Evolutionary conservation across 2,113 vertebrate species (phyloP), one percentile per base, ranked within the genome.

Genomic region (Amphiprion ocellaris): DNA sequence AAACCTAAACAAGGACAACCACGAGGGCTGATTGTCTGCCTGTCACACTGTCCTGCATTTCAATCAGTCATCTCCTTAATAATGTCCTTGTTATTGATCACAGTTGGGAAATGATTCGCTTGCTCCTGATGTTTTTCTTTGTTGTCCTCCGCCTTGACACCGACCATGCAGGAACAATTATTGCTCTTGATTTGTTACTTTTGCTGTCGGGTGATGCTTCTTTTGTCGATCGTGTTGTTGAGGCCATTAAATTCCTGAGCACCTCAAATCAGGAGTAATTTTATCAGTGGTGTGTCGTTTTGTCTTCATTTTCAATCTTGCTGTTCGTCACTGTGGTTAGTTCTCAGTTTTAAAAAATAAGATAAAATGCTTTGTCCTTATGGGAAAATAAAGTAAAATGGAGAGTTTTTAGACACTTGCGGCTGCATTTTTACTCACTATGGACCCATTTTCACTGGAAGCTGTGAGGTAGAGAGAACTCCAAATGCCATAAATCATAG

Each of bases 11-110:
- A 50, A 77, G 81, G 28, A 77, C 69, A 52, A 80, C 63, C 88
- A 81, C 85, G 69, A 88, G 30, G 81, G 85, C 69, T 83, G 71
- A 81, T 85, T 73, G 68, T 83, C 77, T 69, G 24, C 47, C 78
- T 79, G 79, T 79, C 77, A 77, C 71, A 52, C 83, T 15, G 74
- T 49, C 30, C 39, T 66, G 83, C 73, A 87, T 89, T 85, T 87
- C 77, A 79, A 87, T 90, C 76, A 83, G 52, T 79, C 77, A 84
- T 77, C 79, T 85, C 74, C 47, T 60, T 81, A 81, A 71, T 82
- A 81, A 69, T 61, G 12, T 65, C 55, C 39, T 65, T 59, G 69
- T 87, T 84, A 86, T 85, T 81, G 77, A 89, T 84, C 33, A 30
- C 70, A 56, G 74, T 50, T 30, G 64, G 77, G 69, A 80, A 74